Base-by-base conservation (phyloP, 1,140 invertebrate genomes). In the Drosophila willistoni region DNA sequence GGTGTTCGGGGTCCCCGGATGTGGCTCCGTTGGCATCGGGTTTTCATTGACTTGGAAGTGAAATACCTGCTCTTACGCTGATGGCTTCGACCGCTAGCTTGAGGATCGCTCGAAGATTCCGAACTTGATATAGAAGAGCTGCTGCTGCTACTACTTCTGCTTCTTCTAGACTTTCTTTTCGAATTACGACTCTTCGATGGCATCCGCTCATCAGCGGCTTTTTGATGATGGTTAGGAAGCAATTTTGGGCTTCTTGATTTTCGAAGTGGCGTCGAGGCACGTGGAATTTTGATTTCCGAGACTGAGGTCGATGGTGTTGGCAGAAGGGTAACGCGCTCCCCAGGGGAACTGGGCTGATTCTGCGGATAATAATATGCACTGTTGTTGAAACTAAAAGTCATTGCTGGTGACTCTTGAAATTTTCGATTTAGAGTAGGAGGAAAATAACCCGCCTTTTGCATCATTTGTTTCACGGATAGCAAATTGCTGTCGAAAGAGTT, bases 291-390 rank as follows among this genome's bases (percentile, higher is more conserved):
- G 25, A 9, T 51, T 51, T 39, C 14, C 19, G 17, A 1, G n/a
- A 0, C 1, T 1, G 9, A 0, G 1, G 3, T 12, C 5, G 39
- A 47, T 0, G 74, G 74, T 14, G 73, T 77, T 1, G 62, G 73
- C n/a, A 71, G 36, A 6, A 77, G 33, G 1, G 66, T 7, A 14
- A 19, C 0, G 10, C 73, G 64, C 9, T 62, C 59, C 1, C 36
- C 1, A 0, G 54, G 19, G 12, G 51, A 5, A 6, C 6, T 34
- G 6, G 25, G 1, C 13, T 10, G 17, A 7, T 56, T 17, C 0
- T 67, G 62, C 1, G 57, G 33, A 62, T 78, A 86, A 47, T 75
- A 78, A 6, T 74, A 63, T 62, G 69, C 78, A 7, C 17, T 22
- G 22, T 74, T n/a, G 33, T 59, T 59, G 9, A 59, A 59, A 13